These are phyloP conservation scores for Clistopyga incitator DNA, from an alignment of 2,888 invertebrate species.

Conservation along the genomic window DNA sequence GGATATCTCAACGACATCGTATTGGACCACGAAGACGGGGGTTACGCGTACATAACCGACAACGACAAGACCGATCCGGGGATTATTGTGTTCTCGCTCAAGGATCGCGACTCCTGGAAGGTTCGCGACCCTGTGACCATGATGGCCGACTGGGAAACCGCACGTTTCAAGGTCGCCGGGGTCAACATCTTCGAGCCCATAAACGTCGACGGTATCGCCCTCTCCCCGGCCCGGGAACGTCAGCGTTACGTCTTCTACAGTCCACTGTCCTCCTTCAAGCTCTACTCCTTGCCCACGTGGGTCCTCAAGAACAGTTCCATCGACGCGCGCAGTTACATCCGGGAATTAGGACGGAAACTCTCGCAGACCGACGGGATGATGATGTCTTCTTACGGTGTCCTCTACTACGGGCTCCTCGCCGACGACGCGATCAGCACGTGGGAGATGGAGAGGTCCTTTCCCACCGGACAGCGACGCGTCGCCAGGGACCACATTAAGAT, in stretches of 20 bases:
- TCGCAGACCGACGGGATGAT: constrained; percentile 91
- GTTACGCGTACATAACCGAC: constrained; percentile 90
- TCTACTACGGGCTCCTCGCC: constrained; percentile 90
- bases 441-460: constrained; percentile 86
- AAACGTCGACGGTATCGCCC: constrained; percentile 90
- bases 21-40: constrained; percentile 88
- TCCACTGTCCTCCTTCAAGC: constrained; percentile 88
- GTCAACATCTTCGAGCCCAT: constrained; percentile 86
- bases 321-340: constrained; percentile 83
- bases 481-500: constrained; percentile 88
- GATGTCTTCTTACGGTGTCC: constrained; percentile 89
- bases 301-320: constrained; percentile 86
- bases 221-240: constrained; percentile 85
- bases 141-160: constrained; percentile 87
- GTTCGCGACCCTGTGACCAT: constrained; percentile 88
- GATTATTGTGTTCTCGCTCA: constrained; percentile 89
- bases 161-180: constrained; percentile 87
- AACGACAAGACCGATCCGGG: constrained; percentile 89
- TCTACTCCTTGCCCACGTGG: constrained; percentile 88
- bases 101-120: constrained; percentile 89
- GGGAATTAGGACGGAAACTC: constrained; percentile 87
- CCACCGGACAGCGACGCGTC: constrained; percentile 87
- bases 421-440: constrained; percentile 90
- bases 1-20: constrained; percentile 91
- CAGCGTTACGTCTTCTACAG: constrained; percentile 87